A percentile compares a stretch with the other conserved stretches of the same genome.
These are phyloP conservation scores for Diachrysia chrysitis DNA, from an alignment of 2,888 invertebrate species.

Conservation along the genomic window DNA sequence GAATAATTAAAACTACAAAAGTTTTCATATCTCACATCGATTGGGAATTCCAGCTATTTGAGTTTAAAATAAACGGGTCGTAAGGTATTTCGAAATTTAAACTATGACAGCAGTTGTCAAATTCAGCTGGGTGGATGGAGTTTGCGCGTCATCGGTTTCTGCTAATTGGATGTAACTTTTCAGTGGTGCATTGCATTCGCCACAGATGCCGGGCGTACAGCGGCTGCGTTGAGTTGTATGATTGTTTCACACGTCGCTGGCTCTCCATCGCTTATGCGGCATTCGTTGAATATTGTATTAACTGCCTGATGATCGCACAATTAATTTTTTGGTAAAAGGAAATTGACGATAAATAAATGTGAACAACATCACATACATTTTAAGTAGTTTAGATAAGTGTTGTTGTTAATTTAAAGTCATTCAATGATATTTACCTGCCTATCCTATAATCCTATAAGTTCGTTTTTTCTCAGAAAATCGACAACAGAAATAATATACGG, in stretches of 20 bases:
- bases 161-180: constrained; percentile 86
- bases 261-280: constrained; percentile 63
- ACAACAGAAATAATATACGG: neutral
- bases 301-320: constrained; percentile 57
- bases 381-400: neutral
- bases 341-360: constrained; percentile 5
- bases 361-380: neutral
- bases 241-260: constrained; percentile 70
- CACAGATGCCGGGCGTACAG: constrained; percentile 58
- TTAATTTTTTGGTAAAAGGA: constrained; percentile 50
- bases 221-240: constrained; percentile 55
- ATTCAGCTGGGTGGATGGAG: constrained; percentile 73
- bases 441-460: too few species aligned
- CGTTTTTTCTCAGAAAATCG: neutral
- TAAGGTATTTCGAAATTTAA: constrained; percentile 48
- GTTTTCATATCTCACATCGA: neutral
- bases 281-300: constrained; percentile 69
- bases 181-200: constrained; percentile 69
- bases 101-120: constrained; percentile 77
- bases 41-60: constrained; percentile 12
- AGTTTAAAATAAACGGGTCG: constrained; percentile 27
- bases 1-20: constrained; percentile 29
- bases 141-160: constrained; percentile 80
- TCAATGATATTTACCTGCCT: neutral
- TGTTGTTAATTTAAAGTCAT: neutral